Evolutionary conservation across 1,140 invertebrate species (phyloP), one percentile per base, ranked within the genome.

Genomic region (Hyphantria cunea): DNA sequence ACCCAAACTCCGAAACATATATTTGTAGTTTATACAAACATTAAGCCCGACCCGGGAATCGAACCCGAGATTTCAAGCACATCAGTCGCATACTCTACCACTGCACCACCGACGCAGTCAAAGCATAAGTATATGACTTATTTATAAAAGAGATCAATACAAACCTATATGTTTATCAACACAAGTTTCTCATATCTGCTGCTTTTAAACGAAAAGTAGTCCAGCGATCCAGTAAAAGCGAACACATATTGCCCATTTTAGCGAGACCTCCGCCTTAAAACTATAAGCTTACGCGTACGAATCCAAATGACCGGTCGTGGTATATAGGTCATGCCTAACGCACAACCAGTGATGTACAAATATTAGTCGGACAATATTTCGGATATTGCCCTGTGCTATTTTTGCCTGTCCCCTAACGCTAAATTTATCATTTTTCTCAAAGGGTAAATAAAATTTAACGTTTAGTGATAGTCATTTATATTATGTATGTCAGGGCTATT

Each of bases 331-430:
- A 61, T 32, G 54, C 31, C 52, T 59, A 52, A 60, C 56, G 55
- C 62, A 65, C 56, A 45, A n/a, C 55, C 31, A 65, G 15, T 49
- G 67, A 67, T 67, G 67, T 48, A 67, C 66, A n/a, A n/a, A n/a
- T n/a, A 64, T 73, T 34, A 50, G 41, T 48, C 14, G 32, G 34
- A 52, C 37, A 32, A 42, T 72, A 68, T 68, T 62, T 62, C 31
- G 58, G 51, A 49, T 37, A 34, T 50, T 63, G 17, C 41, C 52
- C 54, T 44, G 5, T 31, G 49, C 49, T 53, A 52, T 53, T 62
- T 45, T n/a, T 56, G 52, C 47, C 25, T 8, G 47, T 56, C 52
- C 45, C 37, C 31, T 32, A 10, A 33, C 34, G 14, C 11, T 17
- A 37, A 37, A 25, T 39, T 11, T 48, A 48, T 15, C 12, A 37